Conservation (phyloP, 1,140 invertebrate species). For the Pomacea maculata region DNA sequence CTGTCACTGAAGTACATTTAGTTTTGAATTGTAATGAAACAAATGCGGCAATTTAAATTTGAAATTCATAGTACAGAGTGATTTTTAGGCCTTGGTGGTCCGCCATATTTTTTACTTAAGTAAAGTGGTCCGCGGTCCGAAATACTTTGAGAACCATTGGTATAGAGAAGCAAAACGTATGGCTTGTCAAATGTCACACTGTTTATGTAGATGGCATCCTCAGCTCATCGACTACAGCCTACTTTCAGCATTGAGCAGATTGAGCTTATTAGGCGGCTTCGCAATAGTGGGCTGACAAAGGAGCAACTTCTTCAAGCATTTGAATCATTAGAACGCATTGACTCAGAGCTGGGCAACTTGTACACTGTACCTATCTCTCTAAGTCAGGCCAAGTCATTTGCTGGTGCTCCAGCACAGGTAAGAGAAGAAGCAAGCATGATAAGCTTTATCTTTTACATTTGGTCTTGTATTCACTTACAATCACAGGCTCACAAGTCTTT, state of each 20-base stretch:
- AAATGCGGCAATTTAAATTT: too few species aligned
- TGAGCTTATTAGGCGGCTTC: conserved; percentile 62
- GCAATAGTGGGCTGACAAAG: conserved; percentile 65
- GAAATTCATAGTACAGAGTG: too few species aligned
- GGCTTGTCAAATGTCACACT: neutral
- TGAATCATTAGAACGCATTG: conserved; percentile 63
- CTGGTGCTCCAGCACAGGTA: neutral
- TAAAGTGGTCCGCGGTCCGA: too few species aligned
- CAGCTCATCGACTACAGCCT: conserved; percentile 3
- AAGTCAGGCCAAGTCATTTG: neutral
- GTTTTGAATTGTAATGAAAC: too few species aligned
- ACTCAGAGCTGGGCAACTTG: conserved; percentile 46
- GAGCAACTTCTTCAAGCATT: conserved; percentile 64
- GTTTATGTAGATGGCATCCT: conserved; percentile 7
- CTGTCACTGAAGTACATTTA: too few species aligned
- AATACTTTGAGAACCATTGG: too few species aligned
- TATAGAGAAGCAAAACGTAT: too few species aligned
- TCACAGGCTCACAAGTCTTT: too few species aligned
- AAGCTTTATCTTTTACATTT: too few species aligned
- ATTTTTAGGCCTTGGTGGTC: too few species aligned
- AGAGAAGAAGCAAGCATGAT: neutral
- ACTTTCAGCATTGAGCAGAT: conserved; percentile 66
- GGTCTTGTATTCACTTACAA: too few species aligned
- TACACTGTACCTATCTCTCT: conserved; percentile 32
- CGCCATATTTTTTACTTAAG: too few species aligned